Conservation (phyloP, 2,888 invertebrate genomes). For the Drosophila neotestacea region DNA sequence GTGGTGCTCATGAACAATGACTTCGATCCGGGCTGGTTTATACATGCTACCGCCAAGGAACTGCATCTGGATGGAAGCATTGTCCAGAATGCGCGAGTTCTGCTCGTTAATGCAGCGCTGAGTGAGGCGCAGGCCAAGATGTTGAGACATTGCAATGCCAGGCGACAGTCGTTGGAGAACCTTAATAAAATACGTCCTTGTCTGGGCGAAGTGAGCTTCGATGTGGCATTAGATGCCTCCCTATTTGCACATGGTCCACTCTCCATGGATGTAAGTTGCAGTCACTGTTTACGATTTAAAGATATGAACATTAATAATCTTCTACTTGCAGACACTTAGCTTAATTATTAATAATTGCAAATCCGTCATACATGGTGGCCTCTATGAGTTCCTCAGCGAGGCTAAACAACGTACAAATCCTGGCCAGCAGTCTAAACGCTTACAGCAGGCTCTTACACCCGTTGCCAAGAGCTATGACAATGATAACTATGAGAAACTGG, state of each 20-base stretch:
- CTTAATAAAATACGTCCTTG: constrained; percentile 87
- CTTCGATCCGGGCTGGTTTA: constrained; percentile 89
- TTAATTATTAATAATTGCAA: constrained; percentile 85
- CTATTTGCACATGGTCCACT: constrained; percentile 93
- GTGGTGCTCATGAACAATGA: constrained; percentile 88
- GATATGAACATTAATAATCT: not conserved
- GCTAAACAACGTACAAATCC: constrained; percentile 82
- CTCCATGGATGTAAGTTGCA: constrained; percentile 90
- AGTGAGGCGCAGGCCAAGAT: constrained; percentile 87
- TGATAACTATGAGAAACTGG: constrained; percentile 88
- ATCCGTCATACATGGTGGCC: constrained; percentile 86
- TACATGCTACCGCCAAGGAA: constrained; percentile 90
- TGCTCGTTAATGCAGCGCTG: constrained; percentile 91
- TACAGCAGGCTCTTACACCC: constrained; percentile 33
- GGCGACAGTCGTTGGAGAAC: constrained; percentile 84
- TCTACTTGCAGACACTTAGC: constrained; percentile 83
- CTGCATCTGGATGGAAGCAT: constrained; percentile 89
- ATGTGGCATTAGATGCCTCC: constrained; percentile 91
- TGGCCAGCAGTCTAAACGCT: constrained; percentile 33
- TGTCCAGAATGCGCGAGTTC: constrained; percentile 89
- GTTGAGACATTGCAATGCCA: constrained; percentile 82
- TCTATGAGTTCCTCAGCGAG: constrained; percentile 86
- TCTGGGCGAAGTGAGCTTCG: constrained; percentile 90
- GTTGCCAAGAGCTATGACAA: constrained; percentile 74
- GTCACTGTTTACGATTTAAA: not conserved